Evolutionary conservation across 2,888 invertebrate genomes (phyloP).

Genomic region (Agonopterix subpropinquella): DNA sequence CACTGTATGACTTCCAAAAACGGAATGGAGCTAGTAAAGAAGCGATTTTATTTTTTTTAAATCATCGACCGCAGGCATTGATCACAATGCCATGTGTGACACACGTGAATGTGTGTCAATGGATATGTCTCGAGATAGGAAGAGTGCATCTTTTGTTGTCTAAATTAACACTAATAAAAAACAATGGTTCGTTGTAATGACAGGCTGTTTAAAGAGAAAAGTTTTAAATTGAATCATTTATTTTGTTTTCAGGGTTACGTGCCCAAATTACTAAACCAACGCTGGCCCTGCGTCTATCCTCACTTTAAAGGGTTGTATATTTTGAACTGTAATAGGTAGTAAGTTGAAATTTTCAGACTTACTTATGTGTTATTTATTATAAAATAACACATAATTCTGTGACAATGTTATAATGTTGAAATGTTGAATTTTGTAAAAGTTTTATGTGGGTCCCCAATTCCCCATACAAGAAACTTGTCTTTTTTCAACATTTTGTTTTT

Average conservation of each 20-base stretch:
- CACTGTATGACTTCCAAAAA: constrained; percentile 39
- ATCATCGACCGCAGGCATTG: constrained; percentile 15
- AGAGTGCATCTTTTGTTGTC: constrained; percentile 38
- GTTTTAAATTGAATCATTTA: constrained; percentile 7
- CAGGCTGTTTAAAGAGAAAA: constrained; percentile 10
- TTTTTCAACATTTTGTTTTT: too few species aligned
- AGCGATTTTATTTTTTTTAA: constrained; percentile 51
- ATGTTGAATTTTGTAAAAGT: too few species aligned
- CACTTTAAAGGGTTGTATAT: too few species aligned
- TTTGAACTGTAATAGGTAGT: too few species aligned
- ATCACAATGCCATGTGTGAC: constrained; percentile 43
- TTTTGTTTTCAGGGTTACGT: constrained; percentile 2
- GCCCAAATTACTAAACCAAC: too few species aligned
- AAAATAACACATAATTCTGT: too few species aligned
- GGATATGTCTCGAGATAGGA: constrained; percentile 43
- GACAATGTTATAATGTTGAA: too few species aligned
- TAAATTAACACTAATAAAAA: constrained; percentile 19
- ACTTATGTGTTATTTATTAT: too few species aligned
- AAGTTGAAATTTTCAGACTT: too few species aligned
- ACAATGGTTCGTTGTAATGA: constrained; percentile 14
- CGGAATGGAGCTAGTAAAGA: constrained; percentile 47
- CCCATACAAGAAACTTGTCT: too few species aligned
- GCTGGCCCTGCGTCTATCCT: too few species aligned
- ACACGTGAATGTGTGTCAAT: constrained; percentile 56
- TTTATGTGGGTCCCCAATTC: too few species aligned